Evolutionary conservation across 2,113 vertebrate species (phyloP).

Genomic region (Chloebia gouldiae): DNA sequence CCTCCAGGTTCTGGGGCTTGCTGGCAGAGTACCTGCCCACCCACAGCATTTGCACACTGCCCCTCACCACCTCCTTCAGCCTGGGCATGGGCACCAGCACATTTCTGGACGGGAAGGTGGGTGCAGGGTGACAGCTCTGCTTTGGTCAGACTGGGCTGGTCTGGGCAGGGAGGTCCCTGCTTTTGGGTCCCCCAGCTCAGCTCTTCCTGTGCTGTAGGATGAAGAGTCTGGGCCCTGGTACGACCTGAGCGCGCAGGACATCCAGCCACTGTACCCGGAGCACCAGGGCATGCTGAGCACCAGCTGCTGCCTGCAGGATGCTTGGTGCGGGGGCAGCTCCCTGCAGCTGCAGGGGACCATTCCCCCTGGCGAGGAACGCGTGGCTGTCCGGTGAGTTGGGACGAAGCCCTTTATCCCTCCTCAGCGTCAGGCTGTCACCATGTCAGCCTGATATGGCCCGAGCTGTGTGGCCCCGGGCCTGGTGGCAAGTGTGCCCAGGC

Average conservation of each 20-base stretch:
- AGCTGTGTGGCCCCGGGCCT: neutral
- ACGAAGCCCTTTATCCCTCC: neutral
- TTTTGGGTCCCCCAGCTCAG: fast-evolving
- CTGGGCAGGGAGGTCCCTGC: neutral
- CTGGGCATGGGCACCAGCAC: constrained; percentile 86
- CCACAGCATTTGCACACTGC: constrained; percentile 79
- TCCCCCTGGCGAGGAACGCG: neutral
- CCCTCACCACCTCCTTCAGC: constrained; percentile 90
- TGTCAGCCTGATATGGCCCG: neutral
- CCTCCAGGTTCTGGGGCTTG: constrained; percentile 84
- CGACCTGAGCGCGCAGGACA: constrained; percentile 83
- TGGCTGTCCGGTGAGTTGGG: constrained; percentile 78
- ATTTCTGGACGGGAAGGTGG: constrained; percentile 83
- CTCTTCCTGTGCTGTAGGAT: constrained; percentile 58
- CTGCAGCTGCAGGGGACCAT: constrained; percentile 83
- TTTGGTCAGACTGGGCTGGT: neutral
- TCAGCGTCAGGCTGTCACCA: neutral
- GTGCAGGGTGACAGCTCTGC: neutral
- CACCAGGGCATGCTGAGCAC: constrained; percentile 71
- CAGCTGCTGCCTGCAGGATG: constrained; percentile 78
- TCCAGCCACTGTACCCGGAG: constrained; percentile 82
- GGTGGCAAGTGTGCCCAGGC: neutral
- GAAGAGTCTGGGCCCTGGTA: constrained; percentile 82
- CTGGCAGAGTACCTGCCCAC: constrained; percentile 76
- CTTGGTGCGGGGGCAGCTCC: constrained; percentile 88